phyloP scores from a whole-genome alignment of 2,888 invertebrate genomes.

The Papilio elwesi region DNA sequence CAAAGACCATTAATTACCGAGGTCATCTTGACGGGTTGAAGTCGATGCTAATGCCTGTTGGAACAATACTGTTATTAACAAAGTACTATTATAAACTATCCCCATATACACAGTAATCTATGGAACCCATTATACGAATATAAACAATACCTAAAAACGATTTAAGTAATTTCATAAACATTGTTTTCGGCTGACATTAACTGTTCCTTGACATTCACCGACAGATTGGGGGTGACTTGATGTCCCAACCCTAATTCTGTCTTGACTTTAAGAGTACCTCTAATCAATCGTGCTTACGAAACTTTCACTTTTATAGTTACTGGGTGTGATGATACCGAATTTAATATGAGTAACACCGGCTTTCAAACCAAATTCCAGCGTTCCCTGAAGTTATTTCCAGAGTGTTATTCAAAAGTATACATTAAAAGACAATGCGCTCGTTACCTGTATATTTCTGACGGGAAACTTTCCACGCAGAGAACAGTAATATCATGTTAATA shows the following conservation, averaged over 20 bases:
- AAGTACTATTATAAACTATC: background rate
- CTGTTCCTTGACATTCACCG: background rate
- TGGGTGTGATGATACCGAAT: background rate
- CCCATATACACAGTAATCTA: background rate
- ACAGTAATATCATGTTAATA: conserved; percentile 14
- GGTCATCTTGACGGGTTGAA: conserved; percentile 13
- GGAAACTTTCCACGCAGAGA: conserved; percentile 8
- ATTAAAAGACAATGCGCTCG: conserved; percentile 3
- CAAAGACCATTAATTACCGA: conserved; percentile 37
- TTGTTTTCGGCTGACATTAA: background rate
- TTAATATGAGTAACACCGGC: background rate
- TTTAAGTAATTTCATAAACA: background rate
- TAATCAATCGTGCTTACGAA: background rate
- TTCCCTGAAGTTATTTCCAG: conserved; percentile 15
- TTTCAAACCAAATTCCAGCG: conserved; percentile 3
- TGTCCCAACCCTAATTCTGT: background rate
- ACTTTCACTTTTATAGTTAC: conserved; percentile 1
- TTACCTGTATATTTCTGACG: conserved; percentile 24
- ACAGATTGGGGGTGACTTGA: background rate
- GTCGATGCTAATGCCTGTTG: conserved; percentile 16
- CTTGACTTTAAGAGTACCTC: background rate
- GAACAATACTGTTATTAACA: conserved; percentile 15
- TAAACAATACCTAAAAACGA: background rate
- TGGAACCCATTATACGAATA: conserved; percentile 3
- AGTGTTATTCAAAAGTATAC: conserved; percentile 5